Evolutionary conservation across 2,797 vertebrate species (phyloP).

Genomic region (Otus scops): DNA sequence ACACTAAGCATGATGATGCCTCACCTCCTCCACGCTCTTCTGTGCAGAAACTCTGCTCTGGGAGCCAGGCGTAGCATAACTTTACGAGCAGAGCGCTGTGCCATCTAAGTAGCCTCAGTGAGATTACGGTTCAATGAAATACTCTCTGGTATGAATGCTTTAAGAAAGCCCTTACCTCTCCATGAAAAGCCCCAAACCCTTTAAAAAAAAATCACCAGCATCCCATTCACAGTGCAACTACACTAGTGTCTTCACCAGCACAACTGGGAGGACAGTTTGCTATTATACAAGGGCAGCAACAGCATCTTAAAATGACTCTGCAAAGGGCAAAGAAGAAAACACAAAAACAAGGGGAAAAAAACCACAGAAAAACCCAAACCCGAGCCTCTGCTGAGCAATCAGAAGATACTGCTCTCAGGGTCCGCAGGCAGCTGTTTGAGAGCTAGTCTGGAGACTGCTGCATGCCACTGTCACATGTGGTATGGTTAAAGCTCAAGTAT

Average conservation of each 20-base stretch:
- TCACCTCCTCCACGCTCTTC: not conserved
- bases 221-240: not conserved
- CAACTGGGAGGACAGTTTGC: not conserved
- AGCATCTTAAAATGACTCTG: not conserved
- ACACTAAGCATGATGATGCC: rapidly evolving
- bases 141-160: not conserved
- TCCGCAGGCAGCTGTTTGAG: not conserved
- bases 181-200: not conserved
- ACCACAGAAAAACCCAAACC: not conserved
- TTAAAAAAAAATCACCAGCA: not conserved
- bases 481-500: not conserved
- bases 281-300: not conserved
- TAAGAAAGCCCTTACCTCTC: not conserved
- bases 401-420: not conserved
- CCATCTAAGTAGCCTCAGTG: not conserved
- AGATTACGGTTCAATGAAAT: not conserved
- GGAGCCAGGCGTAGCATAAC: not conserved
- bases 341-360: not conserved
- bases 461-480: no score
- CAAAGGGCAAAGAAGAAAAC: not conserved
- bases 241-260: not conserved
- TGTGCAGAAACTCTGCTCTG: not conserved
- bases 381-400: not conserved
- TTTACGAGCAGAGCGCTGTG: not conserved
- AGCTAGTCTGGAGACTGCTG: not conserved